phyloP scores from a whole-genome alignment of 1,140 invertebrate genomes.

The Rhopalosiphum maidis region DNA sequence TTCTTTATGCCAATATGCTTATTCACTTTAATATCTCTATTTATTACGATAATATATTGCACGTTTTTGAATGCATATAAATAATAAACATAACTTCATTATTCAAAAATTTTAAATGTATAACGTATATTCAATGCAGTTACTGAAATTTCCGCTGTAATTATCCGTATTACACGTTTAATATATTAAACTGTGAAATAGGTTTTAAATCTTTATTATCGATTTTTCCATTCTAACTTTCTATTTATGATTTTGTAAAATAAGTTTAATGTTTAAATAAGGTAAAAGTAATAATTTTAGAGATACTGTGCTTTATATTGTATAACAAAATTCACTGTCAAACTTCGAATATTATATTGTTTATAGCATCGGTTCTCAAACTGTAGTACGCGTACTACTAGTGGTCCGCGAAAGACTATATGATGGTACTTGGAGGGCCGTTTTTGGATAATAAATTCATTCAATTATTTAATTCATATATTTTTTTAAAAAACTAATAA shows the following conservation, averaged over 20 bases:
- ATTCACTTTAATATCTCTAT: not conserved
- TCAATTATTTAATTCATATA: too few species aligned
- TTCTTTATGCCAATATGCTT: not conserved
- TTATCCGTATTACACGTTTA: not conserved
- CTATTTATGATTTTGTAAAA: not conserved
- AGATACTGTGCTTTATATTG: too few species aligned
- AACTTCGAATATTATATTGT: not conserved
- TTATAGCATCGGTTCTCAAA: not conserved
- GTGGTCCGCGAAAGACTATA: too few species aligned
- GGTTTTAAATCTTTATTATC: not conserved
- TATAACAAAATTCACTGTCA: not conserved
- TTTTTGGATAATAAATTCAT: too few species aligned
- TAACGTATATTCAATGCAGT: not conserved
- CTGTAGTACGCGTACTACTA: too few species aligned
- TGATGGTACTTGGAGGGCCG: too few species aligned
- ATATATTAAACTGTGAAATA: not conserved
- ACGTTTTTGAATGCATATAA: not conserved
- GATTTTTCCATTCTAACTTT: not conserved
- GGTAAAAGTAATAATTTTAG: not conserved
- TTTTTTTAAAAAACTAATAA: too few species aligned
- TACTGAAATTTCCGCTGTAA: not conserved
- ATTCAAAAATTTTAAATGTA: not conserved
- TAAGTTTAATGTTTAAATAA: not conserved
- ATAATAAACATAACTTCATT: not conserved
- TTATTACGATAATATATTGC: not conserved